Conservation (phyloP, 2,797 vertebrate species). For the Sarcophilus harrisii region DNA sequence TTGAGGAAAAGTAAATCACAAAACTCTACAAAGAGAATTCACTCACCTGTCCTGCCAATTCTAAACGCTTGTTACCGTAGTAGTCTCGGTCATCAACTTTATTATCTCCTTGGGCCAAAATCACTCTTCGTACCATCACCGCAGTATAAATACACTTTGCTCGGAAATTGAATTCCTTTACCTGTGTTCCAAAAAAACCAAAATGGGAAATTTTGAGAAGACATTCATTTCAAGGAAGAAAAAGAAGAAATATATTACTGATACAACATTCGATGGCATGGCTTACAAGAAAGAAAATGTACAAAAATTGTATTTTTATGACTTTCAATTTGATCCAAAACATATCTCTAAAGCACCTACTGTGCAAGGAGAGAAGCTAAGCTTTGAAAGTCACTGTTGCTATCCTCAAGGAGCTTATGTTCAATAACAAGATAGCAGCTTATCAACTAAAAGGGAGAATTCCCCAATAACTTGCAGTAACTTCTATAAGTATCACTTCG, state of each 20-base stretch:
- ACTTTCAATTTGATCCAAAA: not conserved
- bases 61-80: conserved; percentile 98
- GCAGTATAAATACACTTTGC: conserved; percentile 98
- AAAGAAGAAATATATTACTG: not conserved
- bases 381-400: not conserved
- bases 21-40: conserved; percentile 28
- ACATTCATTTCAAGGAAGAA: not conserved
- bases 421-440: not conserved
- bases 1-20: conserved; percentile 42
- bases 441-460: not conserved
- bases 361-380: not conserved
- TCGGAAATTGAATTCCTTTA: conserved; percentile 99
- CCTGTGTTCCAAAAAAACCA: conserved; percentile 84
- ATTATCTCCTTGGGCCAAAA: conserved; percentile 96
- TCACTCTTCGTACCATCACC: conserved; percentile 98
- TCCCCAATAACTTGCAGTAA: not conserved
- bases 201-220: not conserved
- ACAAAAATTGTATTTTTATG: not conserved
- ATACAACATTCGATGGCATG: not conserved
- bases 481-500: not conserved
- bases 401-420: not conserved
- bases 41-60: conserved; percentile 97
- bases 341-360: not conserved
- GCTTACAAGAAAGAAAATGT: not conserved
- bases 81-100: conserved; percentile 99